Conservation (phyloP, 2,888 invertebrate genomes). For the Cepaea hortensis region DNA sequence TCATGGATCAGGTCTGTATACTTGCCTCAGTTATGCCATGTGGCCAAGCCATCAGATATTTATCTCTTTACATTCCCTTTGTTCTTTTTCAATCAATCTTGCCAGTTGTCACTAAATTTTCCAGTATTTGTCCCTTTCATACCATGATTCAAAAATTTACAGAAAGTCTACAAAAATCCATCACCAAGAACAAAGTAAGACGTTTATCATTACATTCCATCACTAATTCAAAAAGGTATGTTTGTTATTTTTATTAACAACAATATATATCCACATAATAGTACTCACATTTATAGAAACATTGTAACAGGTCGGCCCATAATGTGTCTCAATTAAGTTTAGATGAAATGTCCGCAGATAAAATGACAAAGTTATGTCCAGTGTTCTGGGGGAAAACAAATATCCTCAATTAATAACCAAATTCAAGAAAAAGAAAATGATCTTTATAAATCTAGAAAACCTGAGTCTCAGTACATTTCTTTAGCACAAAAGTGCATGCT, state of each 20-base stretch:
- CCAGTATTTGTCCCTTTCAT: too few relatives aligned
- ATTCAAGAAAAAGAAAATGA: background rate
- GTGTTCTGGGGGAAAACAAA: slow-evolving; percentile 55
- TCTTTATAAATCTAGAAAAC: background rate
- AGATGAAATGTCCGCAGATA: slow-evolving; percentile 92
- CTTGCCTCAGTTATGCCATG: too few relatives aligned
- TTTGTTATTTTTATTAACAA: background rate
- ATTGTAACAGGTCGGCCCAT: slow-evolving; percentile 93
- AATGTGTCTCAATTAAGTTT: slow-evolving; percentile 89
- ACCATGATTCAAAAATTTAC: too few relatives aligned
- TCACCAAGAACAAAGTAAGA: too few relatives aligned
- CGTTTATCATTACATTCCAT: too few relatives aligned
- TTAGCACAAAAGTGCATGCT: background rate
- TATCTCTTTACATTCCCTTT: too few relatives aligned
- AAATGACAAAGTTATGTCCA: slow-evolving; percentile 81
- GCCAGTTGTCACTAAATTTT: too few relatives aligned
- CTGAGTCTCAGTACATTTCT: background rate
- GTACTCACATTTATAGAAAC: slow-evolving; percentile 81
- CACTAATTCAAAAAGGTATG: too few relatives aligned
- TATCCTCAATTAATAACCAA: background rate
- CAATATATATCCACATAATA: background rate
- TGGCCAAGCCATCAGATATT: too few relatives aligned
- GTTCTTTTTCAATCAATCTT: too few relatives aligned
- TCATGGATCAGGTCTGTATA: too few relatives aligned
- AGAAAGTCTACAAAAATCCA: too few relatives aligned